Conservation (phyloP, 2,888 invertebrate species). For the Sipunculus nudus region DNA sequence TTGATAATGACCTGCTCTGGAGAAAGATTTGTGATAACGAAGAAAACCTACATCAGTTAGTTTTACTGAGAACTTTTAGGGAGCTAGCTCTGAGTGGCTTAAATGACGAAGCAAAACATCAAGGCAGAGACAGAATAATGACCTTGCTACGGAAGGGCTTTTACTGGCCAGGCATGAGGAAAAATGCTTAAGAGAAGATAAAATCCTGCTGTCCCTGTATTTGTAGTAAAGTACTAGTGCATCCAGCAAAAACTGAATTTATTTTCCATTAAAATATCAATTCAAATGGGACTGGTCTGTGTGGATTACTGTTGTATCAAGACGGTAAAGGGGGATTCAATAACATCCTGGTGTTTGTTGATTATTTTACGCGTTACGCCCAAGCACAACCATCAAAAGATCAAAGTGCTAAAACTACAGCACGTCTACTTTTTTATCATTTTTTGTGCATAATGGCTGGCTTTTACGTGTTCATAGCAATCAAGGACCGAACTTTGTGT, state of each 20-base stretch:
- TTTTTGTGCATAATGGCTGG: constrained; percentile 32
- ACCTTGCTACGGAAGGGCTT: not conserved
- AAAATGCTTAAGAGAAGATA: not conserved
- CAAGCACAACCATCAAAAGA: constrained; percentile 28
- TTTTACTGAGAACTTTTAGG: no score
- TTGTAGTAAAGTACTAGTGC: not conserved
- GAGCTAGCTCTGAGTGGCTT: no score
- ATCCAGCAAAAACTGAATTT: constrained; percentile 5
- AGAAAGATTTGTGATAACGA: not conserved
- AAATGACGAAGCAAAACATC: not conserved
- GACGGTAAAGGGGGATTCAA: constrained; percentile 16
- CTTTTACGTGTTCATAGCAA: constrained; percentile 1
- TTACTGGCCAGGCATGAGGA: not conserved
- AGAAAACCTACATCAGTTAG: not conserved
- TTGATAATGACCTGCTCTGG: no score
- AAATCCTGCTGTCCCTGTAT: not conserved
- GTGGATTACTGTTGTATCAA: constrained; percentile 26
- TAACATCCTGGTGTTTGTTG: constrained; percentile 32
- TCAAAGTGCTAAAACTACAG: constrained; percentile 27
- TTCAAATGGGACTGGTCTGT: constrained; percentile 29
- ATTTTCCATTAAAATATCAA: constrained; percentile 6
- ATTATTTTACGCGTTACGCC: constrained; percentile 33
- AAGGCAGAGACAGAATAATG: not conserved
- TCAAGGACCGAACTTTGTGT: constrained; percentile 10
- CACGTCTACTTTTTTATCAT: constrained; percentile 25